Percentiles rank a stretch among this genome's conserved stretches.
Conservation (phyloP, 2,888 invertebrate species). For the Dicyrtomina minuta region DNA sequence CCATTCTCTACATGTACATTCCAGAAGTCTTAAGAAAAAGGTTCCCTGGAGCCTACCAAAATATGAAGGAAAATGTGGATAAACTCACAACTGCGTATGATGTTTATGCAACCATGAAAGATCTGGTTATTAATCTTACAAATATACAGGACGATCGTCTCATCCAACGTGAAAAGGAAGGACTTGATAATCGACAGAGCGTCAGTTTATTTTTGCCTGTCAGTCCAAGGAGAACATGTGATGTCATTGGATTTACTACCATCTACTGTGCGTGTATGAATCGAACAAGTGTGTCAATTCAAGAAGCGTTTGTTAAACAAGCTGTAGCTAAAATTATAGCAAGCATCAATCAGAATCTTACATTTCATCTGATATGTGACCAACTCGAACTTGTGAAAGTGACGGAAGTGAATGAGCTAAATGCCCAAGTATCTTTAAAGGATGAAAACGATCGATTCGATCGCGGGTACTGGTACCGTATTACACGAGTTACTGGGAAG, state of each 20-base stretch:
- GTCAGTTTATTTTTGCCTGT: slow-evolving; percentile 33
- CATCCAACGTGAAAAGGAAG: too few species aligned
- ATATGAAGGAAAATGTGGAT: slow-evolving; percentile 31
- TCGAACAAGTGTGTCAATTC: background rate
- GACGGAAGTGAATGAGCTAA: background rate
- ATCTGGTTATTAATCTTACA: slow-evolving; percentile 28
- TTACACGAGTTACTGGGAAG: too few species aligned
- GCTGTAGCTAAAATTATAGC: background rate
- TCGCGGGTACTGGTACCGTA: too few species aligned
- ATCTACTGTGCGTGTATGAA: slow-evolving; percentile 36
- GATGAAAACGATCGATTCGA: background rate
- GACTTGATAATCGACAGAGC: background rate
- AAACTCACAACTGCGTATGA: slow-evolving; percentile 36
- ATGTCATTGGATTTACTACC: slow-evolving; percentile 27
- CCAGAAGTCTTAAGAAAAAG: slow-evolving; percentile 9
- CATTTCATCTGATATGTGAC: background rate
- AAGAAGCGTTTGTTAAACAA: background rate
- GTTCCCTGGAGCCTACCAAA: slow-evolving; percentile 24
- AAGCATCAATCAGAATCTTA: background rate
- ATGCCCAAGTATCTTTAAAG: background rate
- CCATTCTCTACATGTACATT: background rate
- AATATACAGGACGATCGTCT: background rate
- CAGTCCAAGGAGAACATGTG: slow-evolving; percentile 33
- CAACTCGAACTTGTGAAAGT: background rate
- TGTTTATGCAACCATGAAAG: slow-evolving; percentile 33